Evolutionary conservation across 2,797 vertebrate species (phyloP).

Genomic region (Catostomus latipinnis): DNA sequence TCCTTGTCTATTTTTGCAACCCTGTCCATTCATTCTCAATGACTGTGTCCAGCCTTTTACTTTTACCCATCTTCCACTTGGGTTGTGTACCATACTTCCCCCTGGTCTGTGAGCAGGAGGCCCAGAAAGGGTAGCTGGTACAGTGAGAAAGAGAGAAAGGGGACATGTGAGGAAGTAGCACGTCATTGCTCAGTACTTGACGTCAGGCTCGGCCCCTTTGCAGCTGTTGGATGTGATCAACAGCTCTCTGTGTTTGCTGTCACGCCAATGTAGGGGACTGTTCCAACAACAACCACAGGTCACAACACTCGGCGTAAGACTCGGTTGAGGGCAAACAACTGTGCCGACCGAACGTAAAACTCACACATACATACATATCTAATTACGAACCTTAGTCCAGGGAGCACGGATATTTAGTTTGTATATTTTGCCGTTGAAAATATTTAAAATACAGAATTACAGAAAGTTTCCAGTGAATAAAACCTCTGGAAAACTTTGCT

Average conservation of each 20-base stretch:
- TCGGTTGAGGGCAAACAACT: neutral
- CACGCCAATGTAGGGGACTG: conserved; percentile 36
- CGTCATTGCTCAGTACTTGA: conserved; percentile 78
- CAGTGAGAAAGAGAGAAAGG: conserved; percentile 48
- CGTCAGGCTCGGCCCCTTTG: conserved; percentile 80
- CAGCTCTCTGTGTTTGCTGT: conserved; percentile 57
- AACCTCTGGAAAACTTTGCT: no score
- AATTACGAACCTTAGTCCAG: no score
- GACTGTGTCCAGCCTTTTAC: neutral
- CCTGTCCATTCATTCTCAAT: conserved; percentile 28
- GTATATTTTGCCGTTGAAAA: no score
- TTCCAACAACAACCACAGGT: conserved; percentile 49
- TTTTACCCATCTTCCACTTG: neutral
- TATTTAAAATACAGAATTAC: no score
- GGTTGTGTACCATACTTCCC: conserved; percentile 19
- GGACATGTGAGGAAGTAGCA: conserved; percentile 78
- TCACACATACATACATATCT: no score
- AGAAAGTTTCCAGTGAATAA: no score
- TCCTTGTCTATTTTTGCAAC: conserved; percentile 30
- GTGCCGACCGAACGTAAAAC: neutral
- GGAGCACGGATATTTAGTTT: no score
- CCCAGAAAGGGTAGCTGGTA: conserved; percentile 71
- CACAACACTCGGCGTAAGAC: neutral
- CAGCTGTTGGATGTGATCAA: conserved; percentile 87
- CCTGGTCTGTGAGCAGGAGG: conserved; percentile 63